Evolutionary conservation across 2,113 vertebrate species (phyloP).

Genomic region (Hypocryptadius cinnamomeus): DNA sequence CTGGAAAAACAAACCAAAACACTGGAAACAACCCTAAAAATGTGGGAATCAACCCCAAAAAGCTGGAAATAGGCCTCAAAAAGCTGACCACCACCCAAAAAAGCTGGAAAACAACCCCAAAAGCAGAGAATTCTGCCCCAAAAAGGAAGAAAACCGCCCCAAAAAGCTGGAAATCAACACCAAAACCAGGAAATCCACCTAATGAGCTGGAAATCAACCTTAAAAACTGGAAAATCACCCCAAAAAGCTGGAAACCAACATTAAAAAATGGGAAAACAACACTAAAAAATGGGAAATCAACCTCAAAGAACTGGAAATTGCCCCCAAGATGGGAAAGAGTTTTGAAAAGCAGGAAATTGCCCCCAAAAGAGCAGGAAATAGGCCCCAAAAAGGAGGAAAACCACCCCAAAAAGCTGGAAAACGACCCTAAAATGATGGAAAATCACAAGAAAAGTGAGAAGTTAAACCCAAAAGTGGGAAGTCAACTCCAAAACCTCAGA

Average conservation of each 20-base stretch:
- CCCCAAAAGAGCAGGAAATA: not conserved
- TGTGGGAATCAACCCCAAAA: not conserved
- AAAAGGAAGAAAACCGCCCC: not conserved
- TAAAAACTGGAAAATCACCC: too few species aligned
- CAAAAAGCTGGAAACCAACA: too few species aligned
- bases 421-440: not conserved
- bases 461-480: fast-evolving
- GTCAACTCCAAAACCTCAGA: fast-evolving
- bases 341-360: fast-evolving
- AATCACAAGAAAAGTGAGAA: not conserved
- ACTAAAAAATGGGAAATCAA: not conserved
- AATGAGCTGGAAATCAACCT: too few species aligned
- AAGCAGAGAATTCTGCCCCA: not conserved
- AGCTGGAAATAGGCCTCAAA: not conserved
- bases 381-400: not conserved
- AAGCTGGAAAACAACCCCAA: not conserved
- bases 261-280: not conserved
- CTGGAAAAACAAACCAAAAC: not conserved
- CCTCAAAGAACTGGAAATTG: too few species aligned
- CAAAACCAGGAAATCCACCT: too few species aligned
- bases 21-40: not conserved
- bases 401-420: not conserved
- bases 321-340: fast-evolving
- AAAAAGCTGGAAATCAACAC: not conserved
- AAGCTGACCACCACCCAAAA: not conserved